phyloP scores from a whole-genome alignment of 1,140 invertebrate genomes.

The Caenorhabditis brenneri region DNA sequence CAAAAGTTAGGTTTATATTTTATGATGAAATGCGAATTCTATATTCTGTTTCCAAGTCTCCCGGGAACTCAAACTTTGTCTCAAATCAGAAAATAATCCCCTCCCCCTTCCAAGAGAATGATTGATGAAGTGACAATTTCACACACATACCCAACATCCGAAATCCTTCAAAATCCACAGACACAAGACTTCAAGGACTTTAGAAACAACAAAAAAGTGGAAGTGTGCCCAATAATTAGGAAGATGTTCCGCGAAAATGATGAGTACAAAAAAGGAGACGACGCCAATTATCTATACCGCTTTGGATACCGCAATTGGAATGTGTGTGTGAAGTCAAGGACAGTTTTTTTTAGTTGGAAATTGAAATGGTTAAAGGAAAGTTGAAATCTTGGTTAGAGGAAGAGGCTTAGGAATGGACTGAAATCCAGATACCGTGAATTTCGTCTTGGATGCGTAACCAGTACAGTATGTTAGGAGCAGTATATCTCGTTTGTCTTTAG shows the following conservation, averaged over 20 bases:
- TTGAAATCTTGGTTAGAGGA: neutral
- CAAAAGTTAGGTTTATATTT: no score
- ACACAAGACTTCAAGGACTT: neutral
- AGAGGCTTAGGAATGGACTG: no score
- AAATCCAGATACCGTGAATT: no score
- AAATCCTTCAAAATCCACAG: no score
- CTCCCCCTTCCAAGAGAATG: neutral
- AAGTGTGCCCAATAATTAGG: neutral
- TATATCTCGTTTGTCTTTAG: no score
- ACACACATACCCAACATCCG: neutral
- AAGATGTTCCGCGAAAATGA: neutral
- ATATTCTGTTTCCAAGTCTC: neutral
- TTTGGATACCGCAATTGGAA: no score
- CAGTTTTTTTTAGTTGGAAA: neutral
- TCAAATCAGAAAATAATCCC: neutral
- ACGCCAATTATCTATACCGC: neutral
- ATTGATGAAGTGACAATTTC: conserved; percentile 16
- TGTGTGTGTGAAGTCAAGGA: neutral
- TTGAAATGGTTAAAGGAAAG: conserved; percentile 1
- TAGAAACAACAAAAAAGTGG: no score
- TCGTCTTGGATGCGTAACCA: no score
- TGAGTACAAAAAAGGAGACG: neutral
- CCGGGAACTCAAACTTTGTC: neutral
- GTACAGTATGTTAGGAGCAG: no score
- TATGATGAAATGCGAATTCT: no score